These are phyloP conservation scores for Macrosteles quadrilineatus DNA, from an alignment of 1,140 invertebrate species.

Conservation along the genomic window DNA sequence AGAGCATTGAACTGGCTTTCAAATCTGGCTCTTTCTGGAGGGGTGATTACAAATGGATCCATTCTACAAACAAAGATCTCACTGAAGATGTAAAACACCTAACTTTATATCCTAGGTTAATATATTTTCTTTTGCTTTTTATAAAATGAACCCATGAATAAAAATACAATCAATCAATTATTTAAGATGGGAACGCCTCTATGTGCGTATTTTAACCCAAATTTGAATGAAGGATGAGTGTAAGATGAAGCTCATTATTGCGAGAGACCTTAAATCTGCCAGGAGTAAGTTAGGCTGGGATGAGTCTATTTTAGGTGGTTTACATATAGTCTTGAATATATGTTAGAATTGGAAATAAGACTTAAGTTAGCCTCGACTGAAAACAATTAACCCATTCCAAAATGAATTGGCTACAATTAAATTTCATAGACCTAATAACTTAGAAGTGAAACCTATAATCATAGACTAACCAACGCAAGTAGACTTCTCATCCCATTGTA, in stretches of 20 bases:
- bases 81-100: neutral
- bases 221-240: too few relatives aligned
- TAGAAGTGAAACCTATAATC: too few relatives aligned
- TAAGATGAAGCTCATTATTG: neutral
- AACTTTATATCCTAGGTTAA: neutral
- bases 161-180: too few relatives aligned
- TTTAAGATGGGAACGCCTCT: too few relatives aligned
- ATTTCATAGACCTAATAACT: too few relatives aligned
- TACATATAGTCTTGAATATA: neutral
- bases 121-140: neutral
- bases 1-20: conserved; percentile 89
- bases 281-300: neutral
- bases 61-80: conserved; percentile 42
- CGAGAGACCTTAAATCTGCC: neutral
- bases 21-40: conserved; percentile 84
- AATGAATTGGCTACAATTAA: too few relatives aligned
- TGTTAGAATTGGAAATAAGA: too few relatives aligned
- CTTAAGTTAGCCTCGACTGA: too few relatives aligned
- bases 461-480: too few relatives aligned
- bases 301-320: neutral
- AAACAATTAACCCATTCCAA: too few relatives aligned
- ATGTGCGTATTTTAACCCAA: too few relatives aligned
- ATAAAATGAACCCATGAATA: neutral
- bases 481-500: too few relatives aligned
- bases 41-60: conserved; percentile 87